phyloP scores from a whole-genome alignment of 2,888 invertebrate species.

The Atrina japonica region DNA sequence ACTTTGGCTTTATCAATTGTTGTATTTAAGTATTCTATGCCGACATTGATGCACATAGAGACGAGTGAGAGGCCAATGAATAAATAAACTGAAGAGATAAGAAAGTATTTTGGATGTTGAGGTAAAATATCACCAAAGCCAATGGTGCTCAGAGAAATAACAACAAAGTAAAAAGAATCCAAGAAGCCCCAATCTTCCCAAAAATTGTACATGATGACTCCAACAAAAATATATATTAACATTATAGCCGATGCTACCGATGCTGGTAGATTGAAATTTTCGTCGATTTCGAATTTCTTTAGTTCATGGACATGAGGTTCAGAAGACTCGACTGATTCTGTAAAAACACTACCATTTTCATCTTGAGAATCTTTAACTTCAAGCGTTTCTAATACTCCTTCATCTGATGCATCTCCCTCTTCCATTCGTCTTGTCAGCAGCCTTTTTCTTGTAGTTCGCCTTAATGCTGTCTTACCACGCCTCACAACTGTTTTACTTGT shows the following conservation, averaged over 20 bases:
- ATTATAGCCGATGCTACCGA: constrained; percentile 92
- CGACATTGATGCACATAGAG: constrained; percentile 98
- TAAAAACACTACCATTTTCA: constrained; percentile 44
- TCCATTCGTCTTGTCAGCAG: background rate
- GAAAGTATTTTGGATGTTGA: constrained; percentile 92
- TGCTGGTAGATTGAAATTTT: constrained; percentile 96
- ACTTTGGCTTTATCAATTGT: constrained; percentile 67
- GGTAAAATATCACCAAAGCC: constrained; percentile 97
- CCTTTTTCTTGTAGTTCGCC: constrained; percentile 9
- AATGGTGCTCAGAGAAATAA: constrained; percentile 86
- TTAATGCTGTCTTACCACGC: constrained; percentile 16
- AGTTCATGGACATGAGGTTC: constrained; percentile 18
- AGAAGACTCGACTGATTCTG: constrained; percentile 11
- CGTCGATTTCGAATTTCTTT: constrained; percentile 65
- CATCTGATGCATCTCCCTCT: background rate
- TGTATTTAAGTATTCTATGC: constrained; percentile 80
- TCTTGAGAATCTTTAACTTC: constrained; percentile 8
- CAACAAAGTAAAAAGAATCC: constrained; percentile 97
- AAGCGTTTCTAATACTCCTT: background rate
- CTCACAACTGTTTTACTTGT: constrained; percentile 3
- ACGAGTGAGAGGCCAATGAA: constrained; percentile 97
- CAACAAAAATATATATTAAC: constrained; percentile 91
- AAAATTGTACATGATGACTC: constrained; percentile 87
- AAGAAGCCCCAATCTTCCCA: constrained; percentile 92
- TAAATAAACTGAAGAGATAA: constrained; percentile 94